Percentiles rank a stretch among this genome's conserved stretches.
phyloP scores from a whole-genome alignment of 2,888 invertebrate species.

The Drosophila acutilabella region DNA sequence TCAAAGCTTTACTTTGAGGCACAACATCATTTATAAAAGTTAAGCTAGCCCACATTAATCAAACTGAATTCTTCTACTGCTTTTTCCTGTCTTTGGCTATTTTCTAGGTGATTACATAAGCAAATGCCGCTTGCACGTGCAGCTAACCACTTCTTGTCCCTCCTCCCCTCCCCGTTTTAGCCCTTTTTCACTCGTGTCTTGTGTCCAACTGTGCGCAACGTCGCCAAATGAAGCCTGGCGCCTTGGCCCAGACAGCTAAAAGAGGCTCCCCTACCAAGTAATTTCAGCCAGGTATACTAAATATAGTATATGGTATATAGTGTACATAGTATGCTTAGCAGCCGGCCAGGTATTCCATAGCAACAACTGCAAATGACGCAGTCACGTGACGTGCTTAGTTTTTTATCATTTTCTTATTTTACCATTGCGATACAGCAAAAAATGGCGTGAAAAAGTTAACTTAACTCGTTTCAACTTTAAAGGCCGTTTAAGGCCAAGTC shows the following conservation, averaged over 20 bases:
- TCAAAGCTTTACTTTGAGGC: neutral
- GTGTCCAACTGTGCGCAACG: slow-evolving; percentile 45
- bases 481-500: neutral
- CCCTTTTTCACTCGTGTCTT: neutral
- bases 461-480: slow-evolving; percentile 36
- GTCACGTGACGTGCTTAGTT: slow-evolving; percentile 62
- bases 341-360: slow-evolving; percentile 46
- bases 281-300: neutral
- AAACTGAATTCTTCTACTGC: neutral
- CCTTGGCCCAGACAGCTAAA: slow-evolving; percentile 55
- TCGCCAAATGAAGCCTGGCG: slow-evolving; percentile 61
- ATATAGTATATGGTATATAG: slow-evolving; percentile 19
- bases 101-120: slow-evolving; percentile 60
- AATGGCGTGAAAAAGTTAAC: slow-evolving; percentile 40
- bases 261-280: slow-evolving; percentile 3
- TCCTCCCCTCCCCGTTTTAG: neutral
- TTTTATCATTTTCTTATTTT: slow-evolving; percentile 14
- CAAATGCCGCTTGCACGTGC: slow-evolving; percentile 62
- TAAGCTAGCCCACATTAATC: slow-evolving; percentile 16
- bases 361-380: slow-evolving; percentile 69
- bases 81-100: slow-evolving; percentile 11
- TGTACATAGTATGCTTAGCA: slow-evolving; percentile 28
- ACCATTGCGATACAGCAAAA: slow-evolving; percentile 23
- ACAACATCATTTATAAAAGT: slow-evolving; percentile 1
- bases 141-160: slow-evolving; percentile 28